Evolutionary conservation across 2,113 vertebrate genomes (phyloP).

Genomic region (Pleuronectes platessa): DNA sequence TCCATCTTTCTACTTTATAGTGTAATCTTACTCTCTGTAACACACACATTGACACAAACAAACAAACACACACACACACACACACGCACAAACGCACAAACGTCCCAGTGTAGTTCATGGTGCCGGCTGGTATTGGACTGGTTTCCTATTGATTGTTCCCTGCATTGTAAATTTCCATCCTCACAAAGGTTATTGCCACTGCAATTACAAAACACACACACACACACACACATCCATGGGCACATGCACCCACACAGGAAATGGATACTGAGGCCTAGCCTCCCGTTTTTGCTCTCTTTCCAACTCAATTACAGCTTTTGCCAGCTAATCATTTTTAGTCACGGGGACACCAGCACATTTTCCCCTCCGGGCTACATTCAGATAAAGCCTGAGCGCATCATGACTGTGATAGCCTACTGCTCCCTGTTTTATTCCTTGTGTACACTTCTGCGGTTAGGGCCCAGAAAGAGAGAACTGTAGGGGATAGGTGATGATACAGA

Average conservation of each 20-base stretch:
- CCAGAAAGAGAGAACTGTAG: not conserved
- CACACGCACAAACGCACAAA: constrained; percentile 1
- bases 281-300: constrained; percentile 49
- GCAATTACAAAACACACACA: constrained; percentile 17
- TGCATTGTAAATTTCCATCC: constrained; percentile 70
- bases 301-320: constrained; percentile 61
- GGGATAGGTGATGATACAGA: no score
- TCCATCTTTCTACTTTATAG: not conserved
- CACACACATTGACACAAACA: constrained; percentile 2
- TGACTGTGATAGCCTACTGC: constrained; percentile 7
- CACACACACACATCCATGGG: constrained; percentile 10
- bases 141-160: constrained; percentile 65
- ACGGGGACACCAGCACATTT: constrained; percentile 36
- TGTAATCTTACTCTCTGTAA: not conserved
- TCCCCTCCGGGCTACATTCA: constrained; percentile 15
- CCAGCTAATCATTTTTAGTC: constrained; percentile 61
- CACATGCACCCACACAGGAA: constrained; percentile 10
- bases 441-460: not conserved
- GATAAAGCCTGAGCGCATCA: constrained; percentile 19
- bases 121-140: constrained; percentile 61
- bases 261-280: constrained; percentile 4
- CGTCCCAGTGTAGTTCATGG: constrained; percentile 11
- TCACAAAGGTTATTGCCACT: constrained; percentile 57
- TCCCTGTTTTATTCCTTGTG: constrained; percentile 6
- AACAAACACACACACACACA: not conserved